These are phyloP conservation scores for Caenorhabditis drosophilae DNA, from an alignment of 2,888 invertebrate species.

Conservation along the genomic window DNA sequence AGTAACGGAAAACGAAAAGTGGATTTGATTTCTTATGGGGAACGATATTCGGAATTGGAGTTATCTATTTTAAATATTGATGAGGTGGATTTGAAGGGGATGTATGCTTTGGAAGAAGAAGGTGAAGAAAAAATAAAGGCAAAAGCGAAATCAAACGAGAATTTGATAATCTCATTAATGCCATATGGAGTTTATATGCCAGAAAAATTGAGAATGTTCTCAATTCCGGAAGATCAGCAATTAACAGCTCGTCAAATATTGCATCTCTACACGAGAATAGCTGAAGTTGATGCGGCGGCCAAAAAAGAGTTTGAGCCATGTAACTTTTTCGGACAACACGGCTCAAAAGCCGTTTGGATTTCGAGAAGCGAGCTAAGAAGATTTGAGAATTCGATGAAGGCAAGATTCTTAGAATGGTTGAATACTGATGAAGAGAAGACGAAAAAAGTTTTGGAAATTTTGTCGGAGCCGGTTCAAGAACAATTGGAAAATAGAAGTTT, in stretches of 20 bases:
- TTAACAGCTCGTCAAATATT: constrained; percentile 64
- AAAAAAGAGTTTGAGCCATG: constrained; percentile 63
- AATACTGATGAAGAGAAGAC: constrained; percentile 59
- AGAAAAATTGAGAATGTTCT: constrained; percentile 67
- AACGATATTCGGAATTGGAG: constrained; percentile 67
- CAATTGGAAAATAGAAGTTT: constrained; percentile 42
- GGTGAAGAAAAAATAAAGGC: background rate
- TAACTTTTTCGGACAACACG: constrained; percentile 56
- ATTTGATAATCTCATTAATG: constrained; percentile 49
- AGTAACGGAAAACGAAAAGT: constrained; percentile 51
- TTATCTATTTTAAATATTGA: constrained; percentile 59
- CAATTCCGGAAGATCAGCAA: constrained; percentile 67
- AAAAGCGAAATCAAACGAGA: background rate
- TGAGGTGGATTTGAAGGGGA: constrained; percentile 44
- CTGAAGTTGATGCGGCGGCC: constrained; percentile 53
- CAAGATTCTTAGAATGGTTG: constrained; percentile 64
- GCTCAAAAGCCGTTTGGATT: constrained; percentile 56
- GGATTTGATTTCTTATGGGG: constrained; percentile 60
- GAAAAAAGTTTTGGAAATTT: constrained; percentile 35
- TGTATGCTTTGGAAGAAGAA: constrained; percentile 11
- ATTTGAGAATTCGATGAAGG: constrained; percentile 59
- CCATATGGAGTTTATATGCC: constrained; percentile 67
- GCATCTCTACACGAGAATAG: constrained; percentile 62
- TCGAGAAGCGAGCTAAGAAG: constrained; percentile 54
- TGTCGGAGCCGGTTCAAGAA: constrained; percentile 45